phyloP scores from a whole-genome alignment of 1,140 invertebrate species.

The Platorchestia sp. region DNA sequence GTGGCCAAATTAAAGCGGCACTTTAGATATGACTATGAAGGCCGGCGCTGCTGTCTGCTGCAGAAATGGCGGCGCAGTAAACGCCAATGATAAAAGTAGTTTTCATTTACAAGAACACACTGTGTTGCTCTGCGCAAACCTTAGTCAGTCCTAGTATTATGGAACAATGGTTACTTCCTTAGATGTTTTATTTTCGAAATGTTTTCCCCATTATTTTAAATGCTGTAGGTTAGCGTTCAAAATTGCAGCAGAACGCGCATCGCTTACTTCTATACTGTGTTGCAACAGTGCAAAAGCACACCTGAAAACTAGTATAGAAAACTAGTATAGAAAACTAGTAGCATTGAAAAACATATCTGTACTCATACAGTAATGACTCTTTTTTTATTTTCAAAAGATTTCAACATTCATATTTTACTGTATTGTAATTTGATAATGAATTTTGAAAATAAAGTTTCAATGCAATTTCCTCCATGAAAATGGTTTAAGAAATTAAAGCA shows the following conservation, averaged over 20 bases:
- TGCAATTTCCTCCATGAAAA: too few species aligned
- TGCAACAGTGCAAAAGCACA: not conserved
- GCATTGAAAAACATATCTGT: too few species aligned
- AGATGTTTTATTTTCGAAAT: not conserved
- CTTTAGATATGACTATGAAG: conserved; percentile 18
- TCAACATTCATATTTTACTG: not conserved
- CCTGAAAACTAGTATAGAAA: not conserved
- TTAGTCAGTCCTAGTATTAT: not conserved
- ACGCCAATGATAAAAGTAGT: not conserved
- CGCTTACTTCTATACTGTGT: not conserved
- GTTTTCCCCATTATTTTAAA: not conserved
- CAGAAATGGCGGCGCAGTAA: not conserved
- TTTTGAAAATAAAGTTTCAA: not conserved
- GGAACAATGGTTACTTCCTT: not conserved
- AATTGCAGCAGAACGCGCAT: not conserved
- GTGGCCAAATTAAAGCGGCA: conserved; percentile 34
- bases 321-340: too few species aligned
- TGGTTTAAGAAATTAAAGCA: too few species aligned
- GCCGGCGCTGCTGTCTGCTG: not conserved
- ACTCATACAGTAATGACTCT: not conserved
- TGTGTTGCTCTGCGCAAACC: not conserved
- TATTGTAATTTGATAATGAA: not conserved
- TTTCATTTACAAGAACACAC: not conserved
- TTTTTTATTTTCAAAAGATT: not conserved
- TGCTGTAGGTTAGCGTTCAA: not conserved